Percentiles rank a stretch among this genome's conserved stretches.
Evolutionary conservation across 2,797 vertebrate genomes (phyloP).

Genomic region (Diplodus sargus): DNA sequence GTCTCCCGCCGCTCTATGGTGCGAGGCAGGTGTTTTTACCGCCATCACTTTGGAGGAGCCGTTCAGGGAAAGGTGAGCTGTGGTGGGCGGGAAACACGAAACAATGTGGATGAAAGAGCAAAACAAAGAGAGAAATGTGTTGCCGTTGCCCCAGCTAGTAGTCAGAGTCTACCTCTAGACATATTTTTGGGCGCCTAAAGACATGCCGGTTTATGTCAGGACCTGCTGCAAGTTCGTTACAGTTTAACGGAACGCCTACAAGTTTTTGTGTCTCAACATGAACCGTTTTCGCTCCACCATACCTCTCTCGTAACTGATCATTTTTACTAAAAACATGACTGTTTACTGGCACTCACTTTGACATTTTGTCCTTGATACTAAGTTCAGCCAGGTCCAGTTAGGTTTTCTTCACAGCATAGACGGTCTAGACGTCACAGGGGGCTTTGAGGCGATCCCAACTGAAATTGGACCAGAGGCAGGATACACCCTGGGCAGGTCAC

Average conservation of each 20-base stretch:
- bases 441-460: too few relatives aligned
- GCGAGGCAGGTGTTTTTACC: neutral
- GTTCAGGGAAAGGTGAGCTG: conserved; percentile 10
- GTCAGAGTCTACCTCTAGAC: neutral
- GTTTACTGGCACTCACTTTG: too few relatives aligned
- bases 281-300: too few relatives aligned
- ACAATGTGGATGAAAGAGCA: neutral
- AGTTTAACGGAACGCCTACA: conserved; percentile 21
- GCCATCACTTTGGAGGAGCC: conserved; percentile 5
- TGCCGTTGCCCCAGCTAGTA: neutral
- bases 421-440: too few relatives aligned
- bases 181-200: neutral
- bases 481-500: too few relatives aligned
- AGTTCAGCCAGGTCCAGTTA: too few relatives aligned
- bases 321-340: too few relatives aligned
- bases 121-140: conserved; percentile 9
- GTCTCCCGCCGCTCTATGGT: neutral
- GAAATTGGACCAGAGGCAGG: too few relatives aligned
- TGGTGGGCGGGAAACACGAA: neutral
- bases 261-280: neutral
- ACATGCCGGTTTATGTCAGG: neutral
- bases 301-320: too few relatives aligned
- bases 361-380: too few relatives aligned
- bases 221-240: neutral
- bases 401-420: too few relatives aligned